Evolutionary conservation across 2,797 vertebrate species (phyloP), one percentile per base, ranked within the genome.

Genomic region (Brachymystax lenok): DNA sequence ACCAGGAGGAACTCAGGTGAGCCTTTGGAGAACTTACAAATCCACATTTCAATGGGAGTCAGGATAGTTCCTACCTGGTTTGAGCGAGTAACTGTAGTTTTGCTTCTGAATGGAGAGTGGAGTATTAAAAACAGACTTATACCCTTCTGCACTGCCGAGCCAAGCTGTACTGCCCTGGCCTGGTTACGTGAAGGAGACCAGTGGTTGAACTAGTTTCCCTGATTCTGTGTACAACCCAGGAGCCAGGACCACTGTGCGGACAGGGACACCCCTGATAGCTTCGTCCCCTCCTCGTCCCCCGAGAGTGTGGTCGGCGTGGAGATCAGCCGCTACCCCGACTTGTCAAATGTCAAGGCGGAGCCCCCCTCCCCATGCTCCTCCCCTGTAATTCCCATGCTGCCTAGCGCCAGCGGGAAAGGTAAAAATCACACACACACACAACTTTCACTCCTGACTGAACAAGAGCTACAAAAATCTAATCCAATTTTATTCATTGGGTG

Each of bases 1-100:
- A 96, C 85, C 97, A 98, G 86, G 98, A 99, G 83, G 98, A 99
- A 80, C 85, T 99, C 80, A 95, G 97, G 98, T 98, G 73, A 54
- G 17, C 51, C 67, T 17, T 35, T 12, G 8, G 3, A 13, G 59
- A 21, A 24, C 10, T 59, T 17, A 2, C 8, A 28, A 66, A 30
- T 13, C 27, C 63, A 66, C 10, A 28, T 46, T 46, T 13, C 40
- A 46, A 46, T 46, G 40, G 40, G 10, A 13, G 40, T 46, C 40
- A 10, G 8, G 40, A 46, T 46, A 12, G 40, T 46, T 46, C 40
- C 8, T 46, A 10, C 40, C 40, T 46, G 40, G 40, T 10, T 46
- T 46, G 40, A 46, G 40, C 8, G 40, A 46, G 40, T 46, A 46
- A 46, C 10, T 46, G 40, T 46, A 46, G 12, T 46, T 46, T 46